A percentile compares a stretch with the other conserved stretches of the same genome.
Evolutionary conservation across 2,113 vertebrate species (phyloP).

Genomic region (Tiliqua scincoides): DNA sequence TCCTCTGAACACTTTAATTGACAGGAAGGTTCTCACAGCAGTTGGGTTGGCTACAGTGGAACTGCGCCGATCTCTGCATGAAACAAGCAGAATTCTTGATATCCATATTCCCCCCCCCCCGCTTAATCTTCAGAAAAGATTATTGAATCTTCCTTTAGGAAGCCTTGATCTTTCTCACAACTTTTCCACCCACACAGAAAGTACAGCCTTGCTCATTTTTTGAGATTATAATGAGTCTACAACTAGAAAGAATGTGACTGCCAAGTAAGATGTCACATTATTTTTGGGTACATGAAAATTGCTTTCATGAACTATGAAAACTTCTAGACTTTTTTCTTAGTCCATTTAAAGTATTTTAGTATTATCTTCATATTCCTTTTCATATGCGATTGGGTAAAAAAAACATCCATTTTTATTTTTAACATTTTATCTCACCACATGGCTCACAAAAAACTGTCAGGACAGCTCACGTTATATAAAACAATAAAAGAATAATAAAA

Average conservation of each 20-base stretch:
- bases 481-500: background rate
- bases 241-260: background rate
- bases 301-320: background rate
- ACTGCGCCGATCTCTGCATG: no score
- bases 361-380: no score
- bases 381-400: no score
- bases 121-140: no score
- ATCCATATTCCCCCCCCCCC: no score
- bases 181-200: slow-evolving; percentile 22
- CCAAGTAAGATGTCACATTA: background rate
- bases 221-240: background rate
- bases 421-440: background rate
- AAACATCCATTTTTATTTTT: background rate
- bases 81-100: no score
- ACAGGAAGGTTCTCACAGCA: no score
- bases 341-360: no score
- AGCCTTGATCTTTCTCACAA: background rate
- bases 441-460: background rate
- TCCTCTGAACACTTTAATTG: no score
- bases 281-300: background rate
- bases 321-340: no score
- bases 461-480: background rate
- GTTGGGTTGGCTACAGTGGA: no score
- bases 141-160: no score
- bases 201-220: background rate